phyloP scores from a whole-genome alignment of 2,113 vertebrate species.

The Haemorhous mexicanus region DNA sequence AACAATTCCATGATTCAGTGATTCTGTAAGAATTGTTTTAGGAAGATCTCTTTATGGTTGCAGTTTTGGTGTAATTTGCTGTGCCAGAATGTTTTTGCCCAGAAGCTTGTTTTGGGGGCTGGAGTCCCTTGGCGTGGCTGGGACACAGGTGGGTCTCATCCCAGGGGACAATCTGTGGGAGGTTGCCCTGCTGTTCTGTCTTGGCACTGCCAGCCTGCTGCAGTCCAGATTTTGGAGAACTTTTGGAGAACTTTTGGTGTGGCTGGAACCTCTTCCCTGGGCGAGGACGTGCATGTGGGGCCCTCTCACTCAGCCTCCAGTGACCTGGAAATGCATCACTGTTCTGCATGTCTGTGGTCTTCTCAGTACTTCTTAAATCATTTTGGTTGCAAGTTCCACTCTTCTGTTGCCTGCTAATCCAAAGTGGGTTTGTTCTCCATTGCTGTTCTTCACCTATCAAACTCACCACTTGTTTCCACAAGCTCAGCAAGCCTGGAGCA shows the following conservation, averaged over 20 bases:
- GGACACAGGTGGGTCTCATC: not conserved
- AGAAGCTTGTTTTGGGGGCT: not conserved
- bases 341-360: fast-evolving
- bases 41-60: not conserved
- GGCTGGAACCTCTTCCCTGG: not conserved
- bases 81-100: not conserved
- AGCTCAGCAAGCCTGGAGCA: not conserved
- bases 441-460: not conserved
- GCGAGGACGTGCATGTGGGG: fast-evolving
- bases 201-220: not conserved
- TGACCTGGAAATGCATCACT: not conserved
- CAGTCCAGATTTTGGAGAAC: not conserved
- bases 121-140: not conserved
- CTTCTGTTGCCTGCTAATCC: not conserved
- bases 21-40: not conserved
- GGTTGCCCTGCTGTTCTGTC: not conserved
- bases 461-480: not conserved
- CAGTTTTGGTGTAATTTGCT: not conserved
- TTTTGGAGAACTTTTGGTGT: not conserved
- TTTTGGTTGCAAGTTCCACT: not conserved
- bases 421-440: not conserved
- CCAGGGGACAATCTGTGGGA: no score
- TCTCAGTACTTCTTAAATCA: not conserved
- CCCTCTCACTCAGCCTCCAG: not conserved
- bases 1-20: not conserved